Base-by-base conservation (phyloP, 2,888 invertebrate species). In the Microctonus aethiopoides region DNA sequence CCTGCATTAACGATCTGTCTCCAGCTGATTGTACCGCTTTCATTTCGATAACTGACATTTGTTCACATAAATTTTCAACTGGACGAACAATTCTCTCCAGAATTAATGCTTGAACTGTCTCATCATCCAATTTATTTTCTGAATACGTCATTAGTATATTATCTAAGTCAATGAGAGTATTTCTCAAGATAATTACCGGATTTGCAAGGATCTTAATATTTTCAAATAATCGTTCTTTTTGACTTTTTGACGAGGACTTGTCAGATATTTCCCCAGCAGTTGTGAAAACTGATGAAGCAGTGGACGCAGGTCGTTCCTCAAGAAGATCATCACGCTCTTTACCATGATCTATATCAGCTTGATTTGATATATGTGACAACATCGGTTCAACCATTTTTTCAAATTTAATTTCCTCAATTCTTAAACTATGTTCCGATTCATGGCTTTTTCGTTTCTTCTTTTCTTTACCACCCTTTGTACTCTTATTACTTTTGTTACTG, bases 51-150 rank as follows among this genome's bases (percentile, higher is more conserved):
- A 71, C 70, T 0, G 81, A 80, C 16, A 85, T 79, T 64, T 79
- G 74, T 20, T 84, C 81, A 72, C 85, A 86, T 16, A 86, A 74
- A 63, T 72, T 77, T 57, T 83, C 81, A 62, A 85, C 79, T 0
- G 85, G 84, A 57, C 68, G 75, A 1, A 84, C 73, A n/a, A 86
- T 77, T 3, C 79, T 76, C 29, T 84, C 77, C 4, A 74, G 66
- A 9, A 84, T 73, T 52, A 80, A 74, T 11, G 62, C 70, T 64
- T 79, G 76, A 16, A 81, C 74, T 36, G 75, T 72, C 29, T 79
- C 76, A 26, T 78, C 75, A n/a, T 72, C 75, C 2, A 68, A 74
- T 0, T 71, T 41, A 26, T 72, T 75, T n/a, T 56, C 66, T n/a
- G 75, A 63, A 4, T 74, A 74, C 4, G 70, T 54, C 3, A 75